Conservation (phyloP, 2,113 vertebrate species). For the Myotis lucifugus region DNA sequence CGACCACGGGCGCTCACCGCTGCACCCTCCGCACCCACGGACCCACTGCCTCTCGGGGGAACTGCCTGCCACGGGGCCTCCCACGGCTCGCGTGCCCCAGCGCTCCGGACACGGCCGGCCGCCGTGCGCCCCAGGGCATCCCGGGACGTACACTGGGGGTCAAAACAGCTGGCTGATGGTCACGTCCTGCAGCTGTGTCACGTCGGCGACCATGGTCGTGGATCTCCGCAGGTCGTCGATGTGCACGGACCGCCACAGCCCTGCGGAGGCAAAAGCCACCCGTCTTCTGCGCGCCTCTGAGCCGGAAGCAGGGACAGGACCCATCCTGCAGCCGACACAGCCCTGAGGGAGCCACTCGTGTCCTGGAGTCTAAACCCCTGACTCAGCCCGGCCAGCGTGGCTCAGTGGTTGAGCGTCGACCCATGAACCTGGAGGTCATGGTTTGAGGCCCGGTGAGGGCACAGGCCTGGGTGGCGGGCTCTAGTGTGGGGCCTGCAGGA, state of each 20-base stretch:
- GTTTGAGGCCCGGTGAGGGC: no score
- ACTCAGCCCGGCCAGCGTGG: no score
- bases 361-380: not conserved
- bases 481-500: no score
- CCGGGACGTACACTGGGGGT: slow-evolving; percentile 81
- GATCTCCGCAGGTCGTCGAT: slow-evolving; percentile 95
- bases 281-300: not conserved
- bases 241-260: slow-evolving; percentile 94
- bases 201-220: slow-evolving; percentile 90
- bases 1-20: not conserved
- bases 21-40: fast-evolving
- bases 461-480: no score
- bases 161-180: slow-evolving; percentile 94
- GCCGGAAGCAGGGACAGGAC: not conserved
- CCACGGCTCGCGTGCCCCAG: fast-evolving
- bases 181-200: slow-evolving; percentile 90
- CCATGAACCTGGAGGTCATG: no score
- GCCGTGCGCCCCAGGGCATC: not conserved
- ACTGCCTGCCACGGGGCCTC: no score
- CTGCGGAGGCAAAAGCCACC: slow-evolving; percentile 75
- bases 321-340: fast-evolving
- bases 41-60: no score
- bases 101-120: not conserved
- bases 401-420: no score
- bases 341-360: not conserved